phyloP scores from a whole-genome alignment of 2,113 vertebrate genomes.

The Pogona vitticeps region DNA sequence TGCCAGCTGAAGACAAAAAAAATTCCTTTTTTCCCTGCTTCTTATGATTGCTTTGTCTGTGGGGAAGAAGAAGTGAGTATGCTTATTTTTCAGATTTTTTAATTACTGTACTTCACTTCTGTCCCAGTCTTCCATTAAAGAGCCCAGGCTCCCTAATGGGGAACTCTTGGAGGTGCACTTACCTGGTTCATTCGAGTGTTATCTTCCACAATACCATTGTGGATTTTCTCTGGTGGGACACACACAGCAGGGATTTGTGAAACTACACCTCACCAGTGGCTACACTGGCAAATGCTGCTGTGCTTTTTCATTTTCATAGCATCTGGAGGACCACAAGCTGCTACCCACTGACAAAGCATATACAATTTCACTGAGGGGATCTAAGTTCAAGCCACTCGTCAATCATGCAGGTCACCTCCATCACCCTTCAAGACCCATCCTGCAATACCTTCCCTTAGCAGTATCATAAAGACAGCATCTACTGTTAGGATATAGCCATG shows the following conservation, averaged over 20 bases:
- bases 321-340: neutral
- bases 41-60: neutral
- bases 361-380: too few species aligned
- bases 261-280: neutral
- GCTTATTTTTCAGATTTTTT: slow-evolving; percentile 3
- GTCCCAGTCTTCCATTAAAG: neutral
- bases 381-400: too few species aligned
- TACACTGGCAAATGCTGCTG: neutral
- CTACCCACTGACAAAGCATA: too few species aligned
- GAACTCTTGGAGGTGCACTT: neutral
- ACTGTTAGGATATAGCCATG: neutral
- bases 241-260: neutral
- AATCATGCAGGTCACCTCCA: too few species aligned
- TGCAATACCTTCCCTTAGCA: neutral
- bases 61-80: neutral
- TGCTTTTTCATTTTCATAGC: neutral
- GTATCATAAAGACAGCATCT: neutral
- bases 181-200: neutral
- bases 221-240: too few species aligned
- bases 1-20: neutral
- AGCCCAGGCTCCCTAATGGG: neutral
- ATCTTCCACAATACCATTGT: neutral
- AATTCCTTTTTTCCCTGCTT: neutral
- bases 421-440: too few species aligned
- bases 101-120: neutral